Base-by-base conservation (phyloP, 2,888 invertebrate species). In the Leptopilina myrica region DNA sequence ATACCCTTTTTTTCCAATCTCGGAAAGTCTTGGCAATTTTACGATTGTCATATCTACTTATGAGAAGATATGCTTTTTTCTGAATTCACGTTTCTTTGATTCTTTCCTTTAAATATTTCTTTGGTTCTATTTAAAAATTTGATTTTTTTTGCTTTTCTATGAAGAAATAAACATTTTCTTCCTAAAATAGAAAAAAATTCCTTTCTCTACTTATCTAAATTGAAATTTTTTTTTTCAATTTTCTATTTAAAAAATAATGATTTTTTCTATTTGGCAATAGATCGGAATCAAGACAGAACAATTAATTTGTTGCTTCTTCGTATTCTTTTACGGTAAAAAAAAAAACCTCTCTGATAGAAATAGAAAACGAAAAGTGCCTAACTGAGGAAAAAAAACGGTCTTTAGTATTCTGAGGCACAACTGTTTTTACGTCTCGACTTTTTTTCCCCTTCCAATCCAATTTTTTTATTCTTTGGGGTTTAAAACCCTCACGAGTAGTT, bases 321-420 rank as follows among this genome's bases (percentile, higher is more conserved):
- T 43, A 43, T 43, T 1, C 7, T 8, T 43, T 43, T 43, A 5
- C 7, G 49, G 20, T 11, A 7, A 67, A 67, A 67, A 49, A 11
- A 4, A 67, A 49, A 11, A 4, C 49, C 1, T 49, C 12, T 49
- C 1, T 49, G 11, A 49, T 49, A 4, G 11, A 49, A 11, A 49
- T 49, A 49, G 11, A 49, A 49, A 46, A 26, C 26, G 3, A 33
- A 33, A 33, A 33, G 33, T 33, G 33, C 33, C 33, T 33, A 33
- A 33, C 33, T 4, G 43, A 8, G 43, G 43, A 7, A 40, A 67
- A 46, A 56, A 73, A 73, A 73, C n/a, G 53, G 9, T 53, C n/a
- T 73, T 73, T 73, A 53, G 53, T 73, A 73, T 73, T 56, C 56
- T 56, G n/a, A 73, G 26, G 73, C 73, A 56, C 73, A 56, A 73